These are phyloP conservation scores for Megalonaias nervosa DNA, from an alignment of 1,140 invertebrate genomes.

Conservation along the genomic window DNA sequence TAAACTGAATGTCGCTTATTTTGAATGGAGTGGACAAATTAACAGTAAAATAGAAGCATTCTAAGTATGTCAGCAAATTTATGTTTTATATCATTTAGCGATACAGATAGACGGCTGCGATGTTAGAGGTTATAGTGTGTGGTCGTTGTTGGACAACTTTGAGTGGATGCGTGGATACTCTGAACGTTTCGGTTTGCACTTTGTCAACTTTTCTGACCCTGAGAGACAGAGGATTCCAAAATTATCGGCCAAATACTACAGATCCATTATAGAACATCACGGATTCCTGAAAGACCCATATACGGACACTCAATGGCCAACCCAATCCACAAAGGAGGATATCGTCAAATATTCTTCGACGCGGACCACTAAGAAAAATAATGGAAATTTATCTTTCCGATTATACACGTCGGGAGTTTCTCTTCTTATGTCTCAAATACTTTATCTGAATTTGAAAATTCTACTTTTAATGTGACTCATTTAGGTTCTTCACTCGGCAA, in stretches of 20 bases:
- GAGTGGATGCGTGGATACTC: constrained; percentile 79
- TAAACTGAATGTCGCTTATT: no score
- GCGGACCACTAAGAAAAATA: no score
- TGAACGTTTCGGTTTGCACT: constrained; percentile 81
- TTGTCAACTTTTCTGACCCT: constrained; percentile 81
- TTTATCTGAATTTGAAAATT: no score
- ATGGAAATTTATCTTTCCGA: no score
- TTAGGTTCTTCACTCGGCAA: no score
- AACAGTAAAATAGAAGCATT: background rate
- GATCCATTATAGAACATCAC: constrained; percentile 53
- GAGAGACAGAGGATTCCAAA: constrained; percentile 79
- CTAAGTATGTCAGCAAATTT: constrained; percentile 6
- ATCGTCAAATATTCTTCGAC: no score
- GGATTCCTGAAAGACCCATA: constrained; percentile 36
- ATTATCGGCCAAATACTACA: constrained; percentile 74
- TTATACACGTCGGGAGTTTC: no score
- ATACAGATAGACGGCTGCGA: constrained; percentile 77
- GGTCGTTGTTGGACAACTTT: constrained; percentile 87
- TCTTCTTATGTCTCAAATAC: no score
- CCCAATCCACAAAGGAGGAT: no score
- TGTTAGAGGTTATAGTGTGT: constrained; percentile 80
- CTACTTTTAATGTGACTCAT: no score
- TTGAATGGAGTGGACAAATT: no score
- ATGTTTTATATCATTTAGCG: constrained; percentile 26
- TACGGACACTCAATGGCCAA: no score